Base-by-base conservation (phyloP, 2,888 invertebrate genomes). In the Leptothorax acervorum region DNA sequence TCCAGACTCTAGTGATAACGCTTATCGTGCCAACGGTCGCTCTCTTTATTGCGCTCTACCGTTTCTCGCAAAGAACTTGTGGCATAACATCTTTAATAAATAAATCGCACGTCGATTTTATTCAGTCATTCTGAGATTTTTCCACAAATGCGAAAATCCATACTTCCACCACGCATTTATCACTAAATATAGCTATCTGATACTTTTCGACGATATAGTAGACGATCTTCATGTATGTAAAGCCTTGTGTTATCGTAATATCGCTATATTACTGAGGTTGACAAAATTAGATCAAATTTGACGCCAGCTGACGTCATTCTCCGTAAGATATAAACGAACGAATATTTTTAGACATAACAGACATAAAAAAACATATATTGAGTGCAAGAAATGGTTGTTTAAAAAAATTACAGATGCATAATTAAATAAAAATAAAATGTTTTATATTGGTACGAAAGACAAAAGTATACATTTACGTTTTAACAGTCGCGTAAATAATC, bases 231-330 rank as follows among this genome's bases (percentile, higher is more conserved):
- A 28, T 31, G 2, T 35, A 53, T 35, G 53, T 55, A 11, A 35
- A 60, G 2, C 8, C n/a, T 60, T 42, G 28, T 28, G 3, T 39
- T 57, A 31, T 9, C 45, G n/a, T 45, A 60, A n/a, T 9, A 28
- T 63, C 15, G 15, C 65, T 42, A n/a, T 42, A n/a, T 74, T 63
- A 57, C 3, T 28, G 42, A 31, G 12, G 9, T 8, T 23, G 35
- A 18, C 18, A 4, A 53, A 70, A 68, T 76, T 76, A 12, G 8
- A 31, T 68, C 39, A 66, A 60, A 63, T 31, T 75, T 63, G 9
- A 74, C 31, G 42, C 35, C 23, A 15, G 3, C 1, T 57, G 6
- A n/a, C 15, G 6, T 28, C 2, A 12, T 48, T 35, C 9, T 31
- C 28, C 15, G 31, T 15, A 31, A 8, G 11, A 74, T 12, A 62